Conservation (phyloP, 2,797 vertebrate species). For the Catharus ustulatus region DNA sequence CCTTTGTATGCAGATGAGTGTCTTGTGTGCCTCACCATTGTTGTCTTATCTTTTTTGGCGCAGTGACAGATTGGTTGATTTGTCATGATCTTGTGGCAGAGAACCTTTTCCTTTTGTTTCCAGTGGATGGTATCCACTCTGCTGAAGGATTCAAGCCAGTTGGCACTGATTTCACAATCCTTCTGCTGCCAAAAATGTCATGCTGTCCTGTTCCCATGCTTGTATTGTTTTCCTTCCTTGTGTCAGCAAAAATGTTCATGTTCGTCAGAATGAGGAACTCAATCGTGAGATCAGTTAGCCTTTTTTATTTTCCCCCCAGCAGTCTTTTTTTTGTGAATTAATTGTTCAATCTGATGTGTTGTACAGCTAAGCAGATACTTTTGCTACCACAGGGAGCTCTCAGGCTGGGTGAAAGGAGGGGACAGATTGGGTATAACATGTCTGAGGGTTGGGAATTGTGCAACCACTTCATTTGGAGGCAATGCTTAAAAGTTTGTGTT, state of each 20-base stretch:
- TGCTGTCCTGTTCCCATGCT: slow-evolving; percentile 10
- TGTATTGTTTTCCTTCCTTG: slow-evolving; percentile 7
- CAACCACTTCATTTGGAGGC: background rate
- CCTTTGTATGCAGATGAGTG: background rate
- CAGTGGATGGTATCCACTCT: background rate
- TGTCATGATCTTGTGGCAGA: background rate
- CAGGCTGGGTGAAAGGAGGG: background rate
- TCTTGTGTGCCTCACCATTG: background rate
- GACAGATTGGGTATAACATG: background rate
- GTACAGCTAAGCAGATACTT: background rate
- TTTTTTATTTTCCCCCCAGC: background rate
- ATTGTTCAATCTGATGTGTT: background rate
- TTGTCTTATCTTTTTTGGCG: background rate
- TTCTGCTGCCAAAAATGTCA: slow-evolving; percentile 7
- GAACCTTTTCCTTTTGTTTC: background rate
- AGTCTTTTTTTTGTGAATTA: background rate
- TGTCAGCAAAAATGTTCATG: slow-evolving; percentile 50
- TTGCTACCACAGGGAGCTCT: background rate
- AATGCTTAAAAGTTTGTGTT: background rate
- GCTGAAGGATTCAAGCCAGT: background rate
- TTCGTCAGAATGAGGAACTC: slow-evolving; percentile 5
- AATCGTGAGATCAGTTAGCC: background rate
- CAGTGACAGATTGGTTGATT: background rate
- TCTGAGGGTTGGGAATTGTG: background rate
- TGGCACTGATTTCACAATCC: background rate